phyloP scores from a whole-genome alignment of 2,113 vertebrate genomes.

The Phocoena phocoena region DNA sequence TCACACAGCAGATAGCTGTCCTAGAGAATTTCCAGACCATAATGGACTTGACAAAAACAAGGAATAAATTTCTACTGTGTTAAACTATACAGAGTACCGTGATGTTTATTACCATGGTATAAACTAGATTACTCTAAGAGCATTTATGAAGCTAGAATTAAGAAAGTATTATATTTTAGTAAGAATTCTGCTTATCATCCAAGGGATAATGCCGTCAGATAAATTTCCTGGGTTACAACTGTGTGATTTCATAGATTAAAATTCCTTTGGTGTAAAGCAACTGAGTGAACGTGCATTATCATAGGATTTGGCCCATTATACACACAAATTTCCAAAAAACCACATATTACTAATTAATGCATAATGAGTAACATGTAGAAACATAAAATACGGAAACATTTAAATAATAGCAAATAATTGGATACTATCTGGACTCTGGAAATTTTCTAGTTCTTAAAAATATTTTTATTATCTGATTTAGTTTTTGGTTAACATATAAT shows the following conservation, averaged over 20 bases:
- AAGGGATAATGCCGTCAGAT: neutral
- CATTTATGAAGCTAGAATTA: neutral
- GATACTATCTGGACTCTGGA: neutral
- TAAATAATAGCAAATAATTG: neutral
- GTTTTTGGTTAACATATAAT: neutral
- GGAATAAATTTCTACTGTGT: neutral
- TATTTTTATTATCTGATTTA: neutral
- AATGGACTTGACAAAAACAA: neutral
- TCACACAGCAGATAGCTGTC: neutral
- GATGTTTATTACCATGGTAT: neutral
- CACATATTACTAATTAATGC: neutral
- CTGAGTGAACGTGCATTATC: neutral
- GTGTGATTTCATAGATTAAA: neutral
- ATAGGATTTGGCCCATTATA: neutral
- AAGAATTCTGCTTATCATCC: neutral
- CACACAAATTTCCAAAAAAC: neutral
- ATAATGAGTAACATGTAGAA: neutral
- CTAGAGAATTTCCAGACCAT: neutral
- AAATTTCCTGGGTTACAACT: neutral
- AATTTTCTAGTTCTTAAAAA: neutral
- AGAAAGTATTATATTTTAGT: neutral
- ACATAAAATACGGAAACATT: neutral
- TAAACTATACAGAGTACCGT: neutral
- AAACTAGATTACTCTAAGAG: neutral
- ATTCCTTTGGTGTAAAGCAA: neutral